Percentiles rank a stretch among this genome's conserved stretches.
Evolutionary conservation across 2,888 invertebrate genomes (phyloP).

Genomic region (Masnerella sp.): DNA sequence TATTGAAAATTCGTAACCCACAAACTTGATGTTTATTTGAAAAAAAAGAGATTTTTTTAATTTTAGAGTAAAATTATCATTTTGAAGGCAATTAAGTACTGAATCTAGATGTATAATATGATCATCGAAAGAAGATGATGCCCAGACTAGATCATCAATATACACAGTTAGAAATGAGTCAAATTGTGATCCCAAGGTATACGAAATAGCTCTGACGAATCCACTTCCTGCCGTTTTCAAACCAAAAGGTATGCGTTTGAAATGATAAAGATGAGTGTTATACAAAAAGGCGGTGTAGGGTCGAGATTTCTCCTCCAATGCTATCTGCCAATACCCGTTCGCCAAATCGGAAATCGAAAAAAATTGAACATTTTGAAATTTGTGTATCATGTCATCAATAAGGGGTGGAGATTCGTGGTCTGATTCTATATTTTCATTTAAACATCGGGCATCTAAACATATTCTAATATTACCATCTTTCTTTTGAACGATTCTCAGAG

Average conservation of each 20-base stretch:
- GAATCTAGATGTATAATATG: background rate
- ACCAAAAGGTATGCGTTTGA: background rate
- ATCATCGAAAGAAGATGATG: background rate
- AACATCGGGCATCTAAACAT: background rate
- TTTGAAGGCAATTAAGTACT: background rate
- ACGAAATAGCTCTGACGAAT: background rate
- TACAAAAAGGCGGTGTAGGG: background rate
- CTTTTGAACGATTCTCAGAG: background rate
- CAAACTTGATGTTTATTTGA: slow-evolving; percentile 5
- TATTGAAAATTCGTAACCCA: slow-evolving; percentile 30
- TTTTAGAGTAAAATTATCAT: background rate
- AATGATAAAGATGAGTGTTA: background rate
- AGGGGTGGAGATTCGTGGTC: background rate
- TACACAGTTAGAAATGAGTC: background rate
- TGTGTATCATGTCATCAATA: background rate
- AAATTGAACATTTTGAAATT: background rate
- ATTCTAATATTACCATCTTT: background rate
- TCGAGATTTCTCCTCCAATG: background rate
- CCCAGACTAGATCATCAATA: background rate
- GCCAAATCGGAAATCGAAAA: background rate
- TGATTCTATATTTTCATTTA: background rate
- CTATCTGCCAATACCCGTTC: background rate
- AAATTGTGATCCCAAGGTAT: background rate
- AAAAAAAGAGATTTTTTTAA: background rate
- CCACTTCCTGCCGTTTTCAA: slow-evolving; percentile 4